These are phyloP conservation scores for Elmis aenea DNA, from an alignment of 2,888 invertebrate species.

Conservation along the genomic window DNA sequence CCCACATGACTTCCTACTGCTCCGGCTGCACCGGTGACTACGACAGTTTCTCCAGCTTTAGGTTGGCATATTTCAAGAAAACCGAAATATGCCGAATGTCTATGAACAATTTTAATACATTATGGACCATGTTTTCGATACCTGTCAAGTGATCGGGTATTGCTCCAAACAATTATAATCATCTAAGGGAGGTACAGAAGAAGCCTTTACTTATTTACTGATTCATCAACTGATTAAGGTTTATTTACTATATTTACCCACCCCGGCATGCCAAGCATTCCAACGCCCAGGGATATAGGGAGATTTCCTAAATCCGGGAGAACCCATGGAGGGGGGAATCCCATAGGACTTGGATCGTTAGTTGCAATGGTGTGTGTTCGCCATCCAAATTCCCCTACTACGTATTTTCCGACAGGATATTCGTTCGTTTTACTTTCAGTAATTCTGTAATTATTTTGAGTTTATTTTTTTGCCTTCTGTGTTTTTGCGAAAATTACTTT, in stretches of 20 bases:
- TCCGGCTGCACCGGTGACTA: constrained; percentile 70
- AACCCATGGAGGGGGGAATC: constrained; percentile 23
- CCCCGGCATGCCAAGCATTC: constrained; percentile 68
- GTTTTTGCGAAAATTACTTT: constrained; percentile 46
- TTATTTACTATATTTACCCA: constrained; percentile 31
- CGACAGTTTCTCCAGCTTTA: constrained; percentile 68
- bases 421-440: constrained; percentile 60
- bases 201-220: too few species aligned
- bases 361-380: constrained; percentile 54
- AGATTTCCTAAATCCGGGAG: constrained; percentile 56
- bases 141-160: too few species aligned
- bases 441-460: constrained; percentile 50
- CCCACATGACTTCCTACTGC: constrained; percentile 75
- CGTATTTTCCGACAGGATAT: constrained; percentile 60
- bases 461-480: background rate
- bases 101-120: constrained; percentile 36
- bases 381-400: constrained; percentile 68
- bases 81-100: constrained; percentile 73
- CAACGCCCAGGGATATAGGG: constrained; percentile 58
- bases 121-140: too few species aligned
- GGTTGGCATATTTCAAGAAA: constrained; percentile 66
- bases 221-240: too few species aligned
- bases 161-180: background rate
- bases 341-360: constrained; percentile 61
- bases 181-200: too few species aligned